Conservation (phyloP, 2,888 invertebrate species). For the Homarus gammarus region DNA sequence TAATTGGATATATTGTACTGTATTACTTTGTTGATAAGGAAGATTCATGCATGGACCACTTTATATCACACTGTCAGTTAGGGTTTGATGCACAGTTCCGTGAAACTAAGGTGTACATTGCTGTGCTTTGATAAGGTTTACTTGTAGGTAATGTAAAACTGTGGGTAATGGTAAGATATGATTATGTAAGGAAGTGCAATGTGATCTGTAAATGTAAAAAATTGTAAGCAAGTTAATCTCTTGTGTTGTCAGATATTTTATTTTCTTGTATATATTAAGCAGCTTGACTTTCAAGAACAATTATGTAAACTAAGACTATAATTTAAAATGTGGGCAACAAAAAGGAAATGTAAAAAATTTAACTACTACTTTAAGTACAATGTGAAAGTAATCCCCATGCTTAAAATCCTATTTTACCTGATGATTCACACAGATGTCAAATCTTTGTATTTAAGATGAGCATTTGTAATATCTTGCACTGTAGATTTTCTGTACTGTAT, state of each 20-base stretch:
- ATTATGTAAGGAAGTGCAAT: neutral
- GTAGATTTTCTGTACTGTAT: neutral
- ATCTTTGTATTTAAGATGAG: neutral
- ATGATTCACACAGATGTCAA: neutral
- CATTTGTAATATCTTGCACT: slow-evolving; percentile 10
- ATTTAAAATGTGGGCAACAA: slow-evolving; percentile 27
- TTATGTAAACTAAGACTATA: slow-evolving; percentile 8
- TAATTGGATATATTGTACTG: too few species aligned
- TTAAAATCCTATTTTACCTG: neutral
- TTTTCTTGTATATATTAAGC: slow-evolving; percentile 29
- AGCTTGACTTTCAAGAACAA: neutral
- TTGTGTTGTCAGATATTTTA: slow-evolving; percentile 2
- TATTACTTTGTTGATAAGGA: too few species aligned
- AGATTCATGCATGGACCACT: too few species aligned
- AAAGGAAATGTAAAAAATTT: neutral
- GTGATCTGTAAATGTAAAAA: neutral
- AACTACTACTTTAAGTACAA: neutral
- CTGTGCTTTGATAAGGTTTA: too few species aligned
- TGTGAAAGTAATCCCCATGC: neutral
- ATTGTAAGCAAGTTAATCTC: neutral
- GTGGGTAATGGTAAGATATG: neutral
- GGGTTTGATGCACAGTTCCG: too few species aligned
- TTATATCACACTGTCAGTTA: too few species aligned
- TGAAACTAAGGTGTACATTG: too few species aligned
- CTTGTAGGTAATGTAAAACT: too few species aligned